Evolutionary conservation across 1,140 invertebrate genomes (phyloP).

Genomic region (Drosophila triauraria): DNA sequence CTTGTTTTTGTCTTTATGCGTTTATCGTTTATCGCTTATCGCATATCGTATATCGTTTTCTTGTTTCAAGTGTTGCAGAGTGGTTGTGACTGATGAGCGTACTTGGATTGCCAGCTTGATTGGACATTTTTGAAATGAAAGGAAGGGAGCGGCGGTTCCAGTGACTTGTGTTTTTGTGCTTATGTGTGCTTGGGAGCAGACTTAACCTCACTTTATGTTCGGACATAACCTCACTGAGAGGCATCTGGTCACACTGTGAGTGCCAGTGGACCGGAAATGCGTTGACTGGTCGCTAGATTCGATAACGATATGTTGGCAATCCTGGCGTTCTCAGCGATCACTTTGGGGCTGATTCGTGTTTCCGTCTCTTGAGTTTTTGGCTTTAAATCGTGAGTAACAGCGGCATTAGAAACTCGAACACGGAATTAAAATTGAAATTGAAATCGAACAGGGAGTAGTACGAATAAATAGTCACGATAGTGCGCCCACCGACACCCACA

Average conservation of each 20-base stretch:
- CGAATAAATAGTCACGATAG: conserved; percentile 40
- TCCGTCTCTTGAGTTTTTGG: conserved; percentile 32
- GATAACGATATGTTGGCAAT: conserved; percentile 43
- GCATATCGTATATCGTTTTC: conserved; percentile 9
- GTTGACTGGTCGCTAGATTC: conserved; percentile 24
- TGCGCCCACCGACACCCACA: conserved; percentile 16
- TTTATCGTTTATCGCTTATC: conserved; percentile 18
- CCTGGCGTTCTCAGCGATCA: conserved; percentile 21
- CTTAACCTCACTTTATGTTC: conserved; percentile 25
- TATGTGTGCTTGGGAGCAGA: conserved; percentile 24
- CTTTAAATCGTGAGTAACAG: conserved; percentile 44
- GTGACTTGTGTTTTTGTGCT: conserved; percentile 27
- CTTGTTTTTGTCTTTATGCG: conserved; percentile 22
- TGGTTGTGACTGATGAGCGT: conserved; percentile 36
- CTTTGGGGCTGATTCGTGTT: conserved; percentile 24
- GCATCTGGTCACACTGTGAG: conserved; percentile 4
- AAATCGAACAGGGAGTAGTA: conserved; percentile 51
- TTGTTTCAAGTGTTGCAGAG: conserved; percentile 21
- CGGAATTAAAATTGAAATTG: conserved; percentile 25
- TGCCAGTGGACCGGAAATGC: conserved; percentile 6
- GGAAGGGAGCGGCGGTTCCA: conserved; percentile 25
- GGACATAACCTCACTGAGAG: conserved; percentile 24
- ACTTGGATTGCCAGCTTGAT: conserved; percentile 48
- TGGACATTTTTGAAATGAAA: conserved; percentile 6
- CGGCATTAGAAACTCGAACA: conserved; percentile 28